Evolutionary conservation across 1,140 invertebrate genomes (phyloP).

Genomic region (Listronotus oregonensis): DNA sequence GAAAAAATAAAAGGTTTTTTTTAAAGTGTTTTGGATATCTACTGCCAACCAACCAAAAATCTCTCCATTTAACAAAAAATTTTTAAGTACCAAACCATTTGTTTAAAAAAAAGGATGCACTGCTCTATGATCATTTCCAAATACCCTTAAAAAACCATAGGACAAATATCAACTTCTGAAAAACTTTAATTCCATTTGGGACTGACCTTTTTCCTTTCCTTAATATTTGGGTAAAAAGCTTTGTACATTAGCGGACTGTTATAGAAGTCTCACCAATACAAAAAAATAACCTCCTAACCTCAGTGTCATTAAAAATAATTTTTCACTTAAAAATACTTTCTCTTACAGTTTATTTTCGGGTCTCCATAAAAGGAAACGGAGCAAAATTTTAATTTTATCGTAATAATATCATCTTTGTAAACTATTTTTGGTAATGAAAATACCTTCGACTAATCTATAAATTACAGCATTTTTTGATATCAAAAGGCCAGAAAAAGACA

Average conservation of each 20-base stretch:
- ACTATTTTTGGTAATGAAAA: constrained; percentile 62
- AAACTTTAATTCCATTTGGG: constrained; percentile 11
- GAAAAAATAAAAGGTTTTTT: constrained; percentile 24
- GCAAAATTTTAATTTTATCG: constrained; percentile 59
- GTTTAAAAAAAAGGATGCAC: constrained; percentile 57
- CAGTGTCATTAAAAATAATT: constrained; percentile 48
- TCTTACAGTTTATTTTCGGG: constrained; percentile 51
- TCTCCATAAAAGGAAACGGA: constrained; percentile 55
- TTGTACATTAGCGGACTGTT: constrained; percentile 58
- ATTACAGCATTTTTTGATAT: constrained; percentile 57
- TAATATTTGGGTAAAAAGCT: constrained; percentile 54
- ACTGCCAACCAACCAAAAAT: no score
- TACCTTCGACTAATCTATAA: constrained; percentile 61
- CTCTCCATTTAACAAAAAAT: no score
- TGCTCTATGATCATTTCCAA: constrained; percentile 56
- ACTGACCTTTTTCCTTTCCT: constrained; percentile 5
- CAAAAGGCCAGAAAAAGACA: constrained; percentile 59
- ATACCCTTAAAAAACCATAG: constrained; percentile 52
- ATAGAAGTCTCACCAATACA: constrained; percentile 57
- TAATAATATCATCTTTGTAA: constrained; percentile 60
- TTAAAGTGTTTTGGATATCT: no score
- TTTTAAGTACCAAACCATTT: no score
- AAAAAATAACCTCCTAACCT: constrained; percentile 54
- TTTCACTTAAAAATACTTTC: constrained; percentile 58
- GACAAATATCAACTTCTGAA: constrained; percentile 48